Conservation (phyloP, 1,140 invertebrate species). For the Proctacanthus coquilletti region DNA sequence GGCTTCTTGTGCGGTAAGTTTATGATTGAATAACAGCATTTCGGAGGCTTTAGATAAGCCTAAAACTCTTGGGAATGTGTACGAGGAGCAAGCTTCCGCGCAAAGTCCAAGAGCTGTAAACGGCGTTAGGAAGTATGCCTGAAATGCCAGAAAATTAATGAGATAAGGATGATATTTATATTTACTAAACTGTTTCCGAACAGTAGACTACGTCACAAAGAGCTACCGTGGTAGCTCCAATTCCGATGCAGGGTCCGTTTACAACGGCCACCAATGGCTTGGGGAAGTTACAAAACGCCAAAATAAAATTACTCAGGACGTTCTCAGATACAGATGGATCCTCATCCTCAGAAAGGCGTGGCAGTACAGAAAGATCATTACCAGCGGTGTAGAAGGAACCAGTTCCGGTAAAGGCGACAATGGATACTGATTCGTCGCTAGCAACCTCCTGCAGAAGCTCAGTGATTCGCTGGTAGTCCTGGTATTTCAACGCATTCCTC, state of each 20-base stretch:
- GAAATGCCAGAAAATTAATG: conserved; percentile 14
- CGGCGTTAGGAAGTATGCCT: conserved; percentile 78
- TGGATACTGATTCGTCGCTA: conserved; percentile 10
- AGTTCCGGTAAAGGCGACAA: conserved; percentile 23
- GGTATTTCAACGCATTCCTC: conserved; percentile 59
- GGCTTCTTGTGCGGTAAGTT: conserved; percentile 62
- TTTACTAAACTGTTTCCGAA: conserved; percentile 51
- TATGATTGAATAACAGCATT: conserved; percentile 64
- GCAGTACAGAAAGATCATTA: conserved; percentile 52
- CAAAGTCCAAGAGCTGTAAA: conserved; percentile 65
- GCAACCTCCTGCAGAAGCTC: conserved; percentile 13
- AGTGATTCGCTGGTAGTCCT: conserved; percentile 18
- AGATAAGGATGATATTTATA: conserved; percentile 1
- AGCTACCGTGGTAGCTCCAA: conserved; percentile 65
- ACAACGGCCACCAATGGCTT: conserved; percentile 79
- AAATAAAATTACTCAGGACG: conserved; percentile 48
- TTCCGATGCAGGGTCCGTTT: conserved; percentile 89
- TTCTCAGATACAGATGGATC: conserved; percentile 13
- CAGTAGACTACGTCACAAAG: conserved; percentile 84
- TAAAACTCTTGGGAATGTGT: conserved; percentile 67
- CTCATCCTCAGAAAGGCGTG: conserved; percentile 3
- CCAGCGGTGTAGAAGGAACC: conserved; percentile 76
- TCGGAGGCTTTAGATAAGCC: conserved; percentile 62
- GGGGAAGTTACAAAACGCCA: conserved; percentile 69
- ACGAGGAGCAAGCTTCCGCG: conserved; percentile 72